A percentile compares a stretch with the other conserved stretches of the same genome.
phyloP scores from a whole-genome alignment of 2,797 vertebrate species.

The Pyrocephalus nanus region DNA sequence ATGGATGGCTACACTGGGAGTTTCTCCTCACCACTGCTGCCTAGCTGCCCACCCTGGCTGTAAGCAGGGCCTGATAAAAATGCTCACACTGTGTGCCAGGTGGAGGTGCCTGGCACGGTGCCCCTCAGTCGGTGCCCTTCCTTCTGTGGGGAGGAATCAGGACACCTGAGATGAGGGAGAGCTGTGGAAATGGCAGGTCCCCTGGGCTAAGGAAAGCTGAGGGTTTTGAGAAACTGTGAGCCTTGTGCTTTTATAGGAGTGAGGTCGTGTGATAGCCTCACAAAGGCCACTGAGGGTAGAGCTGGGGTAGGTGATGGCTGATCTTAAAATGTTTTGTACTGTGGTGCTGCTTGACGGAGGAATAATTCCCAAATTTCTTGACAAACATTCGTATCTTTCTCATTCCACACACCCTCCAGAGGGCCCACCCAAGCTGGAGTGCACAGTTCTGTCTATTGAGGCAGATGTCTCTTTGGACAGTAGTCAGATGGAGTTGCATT shows the following conservation, averaged over 20 bases:
- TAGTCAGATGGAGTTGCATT: not conserved
- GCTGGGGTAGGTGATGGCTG: fast-evolving
- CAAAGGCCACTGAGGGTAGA: not conserved
- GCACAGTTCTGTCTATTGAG: fast-evolving
- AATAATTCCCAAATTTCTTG: not conserved
- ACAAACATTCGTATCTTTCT: not conserved
- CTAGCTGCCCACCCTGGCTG: not conserved
- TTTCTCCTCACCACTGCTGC: not conserved
- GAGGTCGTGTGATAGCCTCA: not conserved
- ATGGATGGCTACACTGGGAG: not conserved
- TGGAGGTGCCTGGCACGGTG: not conserved
- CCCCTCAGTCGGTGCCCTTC: not conserved
- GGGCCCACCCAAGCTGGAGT: not conserved
- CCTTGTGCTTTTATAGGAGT: not conserved
- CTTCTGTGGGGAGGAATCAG: not conserved
- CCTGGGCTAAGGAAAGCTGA: not conserved
- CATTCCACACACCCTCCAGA: not conserved
- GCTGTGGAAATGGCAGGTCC: not conserved
- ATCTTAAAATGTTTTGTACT: not conserved
- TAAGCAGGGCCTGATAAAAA: not conserved
- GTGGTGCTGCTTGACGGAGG: not conserved
- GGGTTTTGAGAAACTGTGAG: not conserved
- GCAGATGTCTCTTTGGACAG: not conserved
- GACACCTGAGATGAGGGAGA: not conserved
- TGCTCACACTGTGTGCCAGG: not conserved